Evolutionary conservation across 2,113 vertebrate genomes (phyloP).

Genomic region (Sarotherodon lohbergeri): DNA sequence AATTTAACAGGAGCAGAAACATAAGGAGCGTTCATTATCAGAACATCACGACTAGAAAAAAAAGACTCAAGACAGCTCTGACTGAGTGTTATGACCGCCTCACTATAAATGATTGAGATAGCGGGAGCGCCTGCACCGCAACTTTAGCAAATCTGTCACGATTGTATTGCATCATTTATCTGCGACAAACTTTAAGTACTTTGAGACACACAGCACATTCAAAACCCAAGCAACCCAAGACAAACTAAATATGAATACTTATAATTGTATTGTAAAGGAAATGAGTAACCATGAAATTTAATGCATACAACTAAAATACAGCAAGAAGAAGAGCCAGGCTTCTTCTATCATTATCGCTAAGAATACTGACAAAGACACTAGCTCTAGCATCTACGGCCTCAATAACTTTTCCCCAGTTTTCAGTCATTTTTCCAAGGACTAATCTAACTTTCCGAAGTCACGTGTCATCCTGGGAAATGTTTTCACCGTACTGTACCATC

Average conservation of each 20-base stretch:
- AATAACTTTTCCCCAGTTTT: background rate
- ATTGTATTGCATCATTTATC: background rate
- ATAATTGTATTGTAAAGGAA: background rate
- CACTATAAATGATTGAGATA: background rate
- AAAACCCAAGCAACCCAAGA: background rate
- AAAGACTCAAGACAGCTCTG: background rate
- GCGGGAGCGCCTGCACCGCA: accelerated
- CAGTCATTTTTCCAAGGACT: background rate
- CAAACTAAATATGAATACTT: background rate
- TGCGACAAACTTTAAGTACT: background rate
- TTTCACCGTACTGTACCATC: background rate
- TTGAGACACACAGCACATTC: background rate
- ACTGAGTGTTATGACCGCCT: background rate
- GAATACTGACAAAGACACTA: background rate
- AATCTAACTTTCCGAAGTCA: background rate
- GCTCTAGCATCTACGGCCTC: background rate
- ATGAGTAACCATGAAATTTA: background rate
- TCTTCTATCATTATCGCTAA: background rate
- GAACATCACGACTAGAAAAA: background rate
- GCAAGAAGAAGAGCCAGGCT: background rate
- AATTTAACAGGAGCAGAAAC: background rate
- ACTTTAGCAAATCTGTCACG: background rate
- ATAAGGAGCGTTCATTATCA: background rate
- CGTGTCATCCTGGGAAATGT: background rate
- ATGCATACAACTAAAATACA: background rate